Evolutionary conservation across 2,797 vertebrate genomes (phyloP).

Genomic region (Hafferia zeledoni): DNA sequence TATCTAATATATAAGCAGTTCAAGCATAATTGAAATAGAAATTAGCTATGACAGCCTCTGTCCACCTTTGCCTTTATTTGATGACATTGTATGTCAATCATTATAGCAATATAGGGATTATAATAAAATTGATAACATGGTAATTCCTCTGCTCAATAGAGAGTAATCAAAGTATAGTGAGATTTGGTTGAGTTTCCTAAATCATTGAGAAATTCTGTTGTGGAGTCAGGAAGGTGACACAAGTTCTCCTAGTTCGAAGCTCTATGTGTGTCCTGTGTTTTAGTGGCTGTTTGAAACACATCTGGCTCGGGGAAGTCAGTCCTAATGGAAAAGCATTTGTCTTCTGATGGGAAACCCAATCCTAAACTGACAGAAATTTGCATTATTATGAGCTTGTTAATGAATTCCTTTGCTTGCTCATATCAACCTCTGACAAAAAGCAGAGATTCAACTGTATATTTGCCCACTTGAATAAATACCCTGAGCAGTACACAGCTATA

Average conservation of each 20-base stretch:
- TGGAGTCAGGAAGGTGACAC: neutral
- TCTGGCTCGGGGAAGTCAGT: neutral
- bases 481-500: neutral
- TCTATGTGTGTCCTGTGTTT: neutral
- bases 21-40: conserved; percentile 17
- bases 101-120: neutral
- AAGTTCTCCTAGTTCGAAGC: neutral
- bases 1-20: neutral
- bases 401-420: conserved; percentile 60
- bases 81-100: neutral
- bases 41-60: neutral
- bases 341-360: neutral
- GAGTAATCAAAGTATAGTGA: neutral
- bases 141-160: conserved; percentile 1
- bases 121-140: neutral
- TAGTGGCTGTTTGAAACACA: neutral
- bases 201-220: neutral
- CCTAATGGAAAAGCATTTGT: neutral
- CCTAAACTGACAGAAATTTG: conserved; percentile 1
- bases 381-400: conserved; percentile 62
- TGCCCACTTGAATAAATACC: conserved; percentile 7
- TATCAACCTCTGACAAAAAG: conserved; percentile 33
- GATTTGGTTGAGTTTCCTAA: neutral
- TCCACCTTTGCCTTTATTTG: conserved; percentile 49
- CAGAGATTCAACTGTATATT: neutral